Base-by-base conservation (phyloP, 2,888 invertebrate species). In the Ametastegia equiseti region DNA sequence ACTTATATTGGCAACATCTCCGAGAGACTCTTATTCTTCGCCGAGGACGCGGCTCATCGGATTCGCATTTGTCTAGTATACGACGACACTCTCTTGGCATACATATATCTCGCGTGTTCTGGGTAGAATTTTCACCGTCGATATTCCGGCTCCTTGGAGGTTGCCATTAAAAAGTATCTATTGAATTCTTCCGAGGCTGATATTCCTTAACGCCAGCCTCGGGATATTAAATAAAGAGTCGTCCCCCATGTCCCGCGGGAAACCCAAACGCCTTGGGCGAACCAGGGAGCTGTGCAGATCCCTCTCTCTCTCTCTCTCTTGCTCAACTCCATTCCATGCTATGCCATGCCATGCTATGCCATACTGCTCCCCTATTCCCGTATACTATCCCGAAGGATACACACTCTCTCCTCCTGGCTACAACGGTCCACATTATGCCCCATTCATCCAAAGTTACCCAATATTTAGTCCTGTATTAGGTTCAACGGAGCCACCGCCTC, bases 191-290 rank as follows among this genome's bases (percentile, higher is more conserved):
- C 78, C 60, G 60, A 78, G 78, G 78, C 57, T 60, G 78, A 87
- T 86, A 86, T 86, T 88, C 86, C 88, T 89, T 86, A 88, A 89
- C 89, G 87, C 89, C 86, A 89, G 89, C 89, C 89, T 82, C 86
- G 83, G 89, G 89, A 87, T 89, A 89, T 89, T 89, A 89, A 89
- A 89, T 89, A 89, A 89, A 89, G 89, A 89, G 86, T 87, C 87
- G 87, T 84, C 81, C 77, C 82, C 47, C 77, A 60, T 80, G 83
- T 87, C 89, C 86, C 88, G 82, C 82, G 88, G 88, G 87, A 87
- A 82, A 78, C 60, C 60, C 30, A 45, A 78, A 78, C 78, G 80
- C 84, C 87, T 85, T 45, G 69, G 84, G 88, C 78, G n/a, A 30
- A 33, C 60, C 30, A 19, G 78, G 47, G 71, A 45, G 27, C 27